A percentile compares a stretch with the other conserved stretches of the same genome.
Evolutionary conservation across 53 echinoderm and acorn worm species (phyloP).

Genomic region (Astropecten irregularis): DNA sequence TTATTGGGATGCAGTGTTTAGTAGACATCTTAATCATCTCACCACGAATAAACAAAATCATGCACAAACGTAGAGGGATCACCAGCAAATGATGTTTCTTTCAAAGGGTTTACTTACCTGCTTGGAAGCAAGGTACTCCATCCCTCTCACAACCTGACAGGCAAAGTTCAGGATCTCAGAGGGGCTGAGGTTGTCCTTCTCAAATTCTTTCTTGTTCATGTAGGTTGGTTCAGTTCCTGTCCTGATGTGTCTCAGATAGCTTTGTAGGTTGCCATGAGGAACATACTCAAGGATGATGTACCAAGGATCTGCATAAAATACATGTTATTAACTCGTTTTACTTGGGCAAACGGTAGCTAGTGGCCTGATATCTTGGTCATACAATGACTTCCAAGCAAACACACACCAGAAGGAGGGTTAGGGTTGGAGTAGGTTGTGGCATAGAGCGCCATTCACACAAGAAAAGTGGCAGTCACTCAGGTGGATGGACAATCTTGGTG

Average conservation of each 20-base stretch:
- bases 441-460: too few relatives aligned
- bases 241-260: conserved; percentile 72
- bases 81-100: too few relatives aligned
- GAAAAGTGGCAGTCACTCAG: too few relatives aligned
- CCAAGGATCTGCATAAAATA: conserved; percentile 54
- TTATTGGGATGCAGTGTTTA: too few relatives aligned
- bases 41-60: too few relatives aligned
- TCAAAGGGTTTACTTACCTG: conserved; percentile 65
- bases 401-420: too few relatives aligned
- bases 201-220: conserved; percentile 64
- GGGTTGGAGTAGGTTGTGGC: too few relatives aligned
- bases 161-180: conserved; percentile 77
- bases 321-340: neutral
- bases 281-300: conserved; percentile 81
- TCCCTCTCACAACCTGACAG: conserved; percentile 76
- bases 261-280: conserved; percentile 75
- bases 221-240: conserved; percentile 44
- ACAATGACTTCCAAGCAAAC: too few relatives aligned
- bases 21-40: too few relatives aligned
- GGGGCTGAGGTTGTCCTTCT: conserved; percentile 59
- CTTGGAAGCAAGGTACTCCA: conserved; percentile 80
- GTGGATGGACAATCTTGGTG: too few relatives aligned
- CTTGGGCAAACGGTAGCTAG: neutral
- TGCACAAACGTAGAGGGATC: too few relatives aligned
- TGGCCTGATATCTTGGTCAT: neutral